Evolutionary conservation across 1,140 invertebrate genomes (phyloP), one percentile per base, ranked within the genome.

Genomic region (Drosophila erecta): DNA sequence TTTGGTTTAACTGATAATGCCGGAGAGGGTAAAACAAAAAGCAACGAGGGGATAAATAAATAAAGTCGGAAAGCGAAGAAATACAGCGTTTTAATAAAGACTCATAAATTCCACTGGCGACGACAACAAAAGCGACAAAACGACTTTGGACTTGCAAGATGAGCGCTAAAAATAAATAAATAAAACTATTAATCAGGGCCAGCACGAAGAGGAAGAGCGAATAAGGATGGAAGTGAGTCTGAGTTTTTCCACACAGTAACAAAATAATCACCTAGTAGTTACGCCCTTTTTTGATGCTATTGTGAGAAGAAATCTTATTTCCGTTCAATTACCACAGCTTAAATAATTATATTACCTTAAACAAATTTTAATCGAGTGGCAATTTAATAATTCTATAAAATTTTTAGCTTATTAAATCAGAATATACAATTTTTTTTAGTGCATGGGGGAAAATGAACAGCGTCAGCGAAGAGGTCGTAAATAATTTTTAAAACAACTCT

Each of bases 401-500:
- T 30, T 3, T 30, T 30, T 30, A 30, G 8, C 30, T 30, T 10
- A 30, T 10, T 10, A 30, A 3, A 7, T 7, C 2, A 6, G n/a
- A 3, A 24, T 27, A 3, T 27, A 8, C 0, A 27, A n/a, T 27
- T 47, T 27, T 11, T 11, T 12, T 12, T n/a, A 50, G 47, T 50
- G 47, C 47, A 33, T 30, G 56, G 53, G 22, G 83, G 84, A 87
- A 87, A 87, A 87, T 87, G 79, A 87, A 87, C 85, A 87, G 79
- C 84, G 83, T 81, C 74, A 87, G 79, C 83, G 50, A 79, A 61
- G 76, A 37, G 64, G 80, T 64, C 84, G 76, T 89, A 89, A 89
- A 89, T 80, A 90, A 89, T 90, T 85, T 90, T 85, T 89, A 90
- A 89, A 89, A 89, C 80, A 89, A 89, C 84, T 89, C 85, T 89